Percentiles rank a stretch among this genome's conserved stretches.
These are phyloP conservation scores for Parauchenoglanis punctatus DNA, from an alignment of 2,797 vertebrate species.

Conservation along the genomic window DNA sequence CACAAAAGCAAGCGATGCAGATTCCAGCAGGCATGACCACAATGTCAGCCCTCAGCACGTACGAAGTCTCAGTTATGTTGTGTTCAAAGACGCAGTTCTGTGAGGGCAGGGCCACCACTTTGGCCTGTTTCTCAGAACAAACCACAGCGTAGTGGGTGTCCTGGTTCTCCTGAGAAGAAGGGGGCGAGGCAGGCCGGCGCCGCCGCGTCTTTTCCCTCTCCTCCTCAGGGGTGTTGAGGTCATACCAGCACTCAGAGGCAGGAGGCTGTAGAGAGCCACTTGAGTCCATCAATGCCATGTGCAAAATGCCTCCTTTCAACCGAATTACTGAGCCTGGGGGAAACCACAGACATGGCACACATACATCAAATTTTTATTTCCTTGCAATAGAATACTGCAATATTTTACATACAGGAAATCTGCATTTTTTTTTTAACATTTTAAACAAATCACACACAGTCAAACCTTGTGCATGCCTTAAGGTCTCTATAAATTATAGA, in stretches of 20 bases:
- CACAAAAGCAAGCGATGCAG: constrained; percentile 96
- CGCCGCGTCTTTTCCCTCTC: constrained; percentile 82
- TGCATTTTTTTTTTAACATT: not conserved
- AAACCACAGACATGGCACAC: constrained; percentile 17
- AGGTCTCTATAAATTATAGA: not conserved
- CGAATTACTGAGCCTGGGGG: constrained; percentile 83
- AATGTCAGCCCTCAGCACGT: constrained; percentile 91
- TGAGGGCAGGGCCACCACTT: constrained; percentile 91
- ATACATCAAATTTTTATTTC: not conserved
- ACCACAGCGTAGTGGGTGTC: constrained; percentile 91
- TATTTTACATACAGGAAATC: not conserved
- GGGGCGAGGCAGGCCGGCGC: constrained; percentile 86
- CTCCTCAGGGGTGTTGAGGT: constrained; percentile 87
- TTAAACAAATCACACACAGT: not conserved
- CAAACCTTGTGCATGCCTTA: not conserved
- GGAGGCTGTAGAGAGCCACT: constrained; percentile 85
- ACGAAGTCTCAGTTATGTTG: constrained; percentile 95
- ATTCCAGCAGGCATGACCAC: constrained; percentile 85
- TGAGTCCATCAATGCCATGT: constrained; percentile 90
- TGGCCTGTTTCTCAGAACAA: constrained; percentile 98
- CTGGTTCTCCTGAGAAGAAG: constrained; percentile 87
- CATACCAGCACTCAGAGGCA: constrained; percentile 89
- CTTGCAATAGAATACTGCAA: not conserved
- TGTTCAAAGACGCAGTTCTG: constrained; percentile 91
- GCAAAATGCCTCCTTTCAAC: constrained; percentile 90